These are phyloP conservation scores for Xiphias gladius DNA, from an alignment of 2,113 vertebrate genomes.

Conservation along the genomic window DNA sequence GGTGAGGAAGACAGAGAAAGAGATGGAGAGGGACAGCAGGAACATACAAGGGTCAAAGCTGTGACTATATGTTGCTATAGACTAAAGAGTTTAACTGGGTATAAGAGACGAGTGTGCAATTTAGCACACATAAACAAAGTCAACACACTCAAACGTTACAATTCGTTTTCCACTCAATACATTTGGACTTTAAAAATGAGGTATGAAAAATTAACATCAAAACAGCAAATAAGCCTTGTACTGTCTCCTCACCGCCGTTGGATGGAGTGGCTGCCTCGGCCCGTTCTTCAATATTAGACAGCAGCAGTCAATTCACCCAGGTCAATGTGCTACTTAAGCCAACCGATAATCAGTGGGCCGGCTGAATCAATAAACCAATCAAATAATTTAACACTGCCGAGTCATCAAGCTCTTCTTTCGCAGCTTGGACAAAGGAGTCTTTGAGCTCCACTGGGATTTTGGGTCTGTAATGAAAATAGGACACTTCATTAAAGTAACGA, in stretches of 20 bases:
- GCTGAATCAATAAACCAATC: constrained; percentile 73
- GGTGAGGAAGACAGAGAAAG: constrained; percentile 20
- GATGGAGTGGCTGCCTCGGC: constrained; percentile 22
- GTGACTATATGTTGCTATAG: not conserved
- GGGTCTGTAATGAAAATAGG: constrained; percentile 52
- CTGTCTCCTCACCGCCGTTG: constrained; percentile 27
- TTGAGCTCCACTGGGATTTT: constrained; percentile 51
- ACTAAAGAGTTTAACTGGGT: not conserved
- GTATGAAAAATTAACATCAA: constrained; percentile 13
- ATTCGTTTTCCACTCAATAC: not conserved
- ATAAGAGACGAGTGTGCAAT: not conserved
- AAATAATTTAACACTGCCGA: constrained; percentile 67
- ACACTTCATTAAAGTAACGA: constrained; percentile 47
- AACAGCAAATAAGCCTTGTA: constrained; percentile 7
- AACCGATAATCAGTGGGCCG: constrained; percentile 52
- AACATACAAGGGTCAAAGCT: constrained; percentile 13
- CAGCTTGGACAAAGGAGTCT: constrained; percentile 54
- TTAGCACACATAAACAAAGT: not conserved
- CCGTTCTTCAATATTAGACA: constrained; percentile 41
- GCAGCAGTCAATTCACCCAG: constrained; percentile 40
- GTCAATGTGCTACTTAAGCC: constrained; percentile 51
- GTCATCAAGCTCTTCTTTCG: constrained; percentile 56
- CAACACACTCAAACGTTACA: not conserved
- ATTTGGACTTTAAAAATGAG: not conserved
- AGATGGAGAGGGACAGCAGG: constrained; percentile 1